Conservation (phyloP, 2,797 vertebrate genomes). For the Tauraco hartlaubi region DNA sequence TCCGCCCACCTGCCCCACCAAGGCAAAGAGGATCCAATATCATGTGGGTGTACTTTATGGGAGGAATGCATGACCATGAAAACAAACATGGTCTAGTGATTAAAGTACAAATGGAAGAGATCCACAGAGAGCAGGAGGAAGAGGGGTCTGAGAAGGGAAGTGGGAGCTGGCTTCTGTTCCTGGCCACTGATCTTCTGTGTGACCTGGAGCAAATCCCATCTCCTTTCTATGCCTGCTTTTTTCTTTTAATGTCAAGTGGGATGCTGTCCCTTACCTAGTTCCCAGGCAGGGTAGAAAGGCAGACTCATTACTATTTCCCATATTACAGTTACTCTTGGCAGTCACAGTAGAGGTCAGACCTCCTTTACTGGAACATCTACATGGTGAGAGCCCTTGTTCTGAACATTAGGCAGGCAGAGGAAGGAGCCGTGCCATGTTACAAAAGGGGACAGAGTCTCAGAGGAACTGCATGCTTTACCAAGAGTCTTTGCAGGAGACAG, state of each 20-base stretch:
- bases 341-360: neutral
- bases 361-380: neutral
- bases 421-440: neutral
- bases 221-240: neutral
- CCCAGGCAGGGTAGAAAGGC: constrained; percentile 45
- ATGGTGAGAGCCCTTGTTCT: neutral
- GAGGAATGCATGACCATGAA: neutral
- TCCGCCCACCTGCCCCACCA: neutral
- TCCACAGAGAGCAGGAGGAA: neutral
- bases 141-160: constrained; percentile 56
- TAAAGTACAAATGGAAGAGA: neutral
- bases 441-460: neutral
- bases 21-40: neutral
- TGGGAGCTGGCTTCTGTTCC: constrained; percentile 64
- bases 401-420: neutral
- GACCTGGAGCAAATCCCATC: constrained; percentile 60
- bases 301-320: neutral
- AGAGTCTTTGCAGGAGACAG: neutral
- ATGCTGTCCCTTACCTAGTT: constrained; percentile 28
- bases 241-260: neutral
- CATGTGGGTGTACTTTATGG: neutral
- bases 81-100: constrained; percentile 50
- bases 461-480: neutral
- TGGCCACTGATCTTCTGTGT: constrained; percentile 22
- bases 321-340: neutral